A percentile compares a stretch with the other conserved stretches of the same genome.
Evolutionary conservation across 2,888 invertebrate genomes (phyloP).

Genomic region (Cheiracanthium punctorium): DNA sequence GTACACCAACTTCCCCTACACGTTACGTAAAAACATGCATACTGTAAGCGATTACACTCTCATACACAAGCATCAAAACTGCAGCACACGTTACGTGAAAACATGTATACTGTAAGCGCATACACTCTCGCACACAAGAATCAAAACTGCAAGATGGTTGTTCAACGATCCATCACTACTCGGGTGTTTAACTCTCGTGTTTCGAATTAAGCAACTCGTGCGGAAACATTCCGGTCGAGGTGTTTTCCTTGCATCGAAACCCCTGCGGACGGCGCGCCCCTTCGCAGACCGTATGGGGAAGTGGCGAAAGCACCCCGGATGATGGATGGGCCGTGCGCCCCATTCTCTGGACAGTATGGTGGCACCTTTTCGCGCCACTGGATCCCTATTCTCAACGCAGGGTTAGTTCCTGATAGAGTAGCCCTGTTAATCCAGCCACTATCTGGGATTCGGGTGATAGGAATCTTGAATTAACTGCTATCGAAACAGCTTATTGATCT

Average conservation of each 20-base stretch:
- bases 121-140: no score
- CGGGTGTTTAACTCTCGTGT: not conserved
- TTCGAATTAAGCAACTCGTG: not conserved
- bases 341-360: conserved; percentile 30
- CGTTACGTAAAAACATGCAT: no score
- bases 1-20: no score
- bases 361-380: conserved; percentile 12
- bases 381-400: not conserved
- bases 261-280: conserved; percentile 6
- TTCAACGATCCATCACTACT: not conserved
- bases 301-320: conserved; percentile 27
- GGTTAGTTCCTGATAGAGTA: not conserved
- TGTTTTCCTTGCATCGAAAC: not conserved
- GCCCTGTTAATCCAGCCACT: not conserved
- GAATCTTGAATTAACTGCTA: not conserved
- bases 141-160: no score
- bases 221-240: conserved; percentile 42
- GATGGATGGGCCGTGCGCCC: conserved; percentile 39
- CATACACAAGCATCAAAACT: no score
- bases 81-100: no score
- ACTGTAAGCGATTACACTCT: no score
- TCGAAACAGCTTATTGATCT: no score
- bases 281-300: not conserved
- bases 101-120: no score
- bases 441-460: not conserved